phyloP scores from a whole-genome alignment of 2,888 invertebrate genomes.

The Laothoe populi region DNA sequence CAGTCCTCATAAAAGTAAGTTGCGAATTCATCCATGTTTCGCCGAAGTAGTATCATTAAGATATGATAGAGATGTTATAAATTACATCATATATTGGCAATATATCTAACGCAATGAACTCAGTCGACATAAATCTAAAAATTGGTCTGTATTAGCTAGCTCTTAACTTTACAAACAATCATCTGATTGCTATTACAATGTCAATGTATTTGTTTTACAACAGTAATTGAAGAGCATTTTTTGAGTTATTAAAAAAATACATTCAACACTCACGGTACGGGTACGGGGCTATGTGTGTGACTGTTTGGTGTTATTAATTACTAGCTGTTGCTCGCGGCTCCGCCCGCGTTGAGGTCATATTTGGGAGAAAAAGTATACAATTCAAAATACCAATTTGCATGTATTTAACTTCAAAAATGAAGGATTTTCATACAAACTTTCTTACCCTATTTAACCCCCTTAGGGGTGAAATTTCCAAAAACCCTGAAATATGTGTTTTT shows the following conservation, averaged over 20 bases:
- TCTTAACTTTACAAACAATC: constrained; percentile 13
- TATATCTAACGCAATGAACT: neutral
- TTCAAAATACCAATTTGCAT: too few species aligned
- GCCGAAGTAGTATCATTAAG: neutral
- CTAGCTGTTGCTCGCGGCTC: too few species aligned
- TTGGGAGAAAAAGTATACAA: too few species aligned
- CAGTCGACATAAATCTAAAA: neutral
- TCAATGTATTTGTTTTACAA: neutral
- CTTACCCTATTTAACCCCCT: too few species aligned
- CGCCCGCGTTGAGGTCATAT: too few species aligned
- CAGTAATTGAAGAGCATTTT: neutral
- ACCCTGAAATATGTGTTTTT: too few species aligned
- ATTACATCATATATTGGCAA: neutral
- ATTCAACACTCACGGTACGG: too few species aligned
- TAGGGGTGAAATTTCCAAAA: too few species aligned
- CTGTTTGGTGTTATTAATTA: too few species aligned
- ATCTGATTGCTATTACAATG: neutral
- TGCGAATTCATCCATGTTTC: neutral
- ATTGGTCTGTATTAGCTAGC: neutral
- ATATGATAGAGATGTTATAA: neutral
- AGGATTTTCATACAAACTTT: too few species aligned
- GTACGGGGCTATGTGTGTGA: too few species aligned
- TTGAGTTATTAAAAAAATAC: neutral
- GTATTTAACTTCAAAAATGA: too few species aligned
- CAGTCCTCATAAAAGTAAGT: neutral